These are phyloP conservation scores for Parazoanthus atlanticus DNA, from an alignment of 92 coral and sea anemone species.

Conservation along the genomic window DNA sequence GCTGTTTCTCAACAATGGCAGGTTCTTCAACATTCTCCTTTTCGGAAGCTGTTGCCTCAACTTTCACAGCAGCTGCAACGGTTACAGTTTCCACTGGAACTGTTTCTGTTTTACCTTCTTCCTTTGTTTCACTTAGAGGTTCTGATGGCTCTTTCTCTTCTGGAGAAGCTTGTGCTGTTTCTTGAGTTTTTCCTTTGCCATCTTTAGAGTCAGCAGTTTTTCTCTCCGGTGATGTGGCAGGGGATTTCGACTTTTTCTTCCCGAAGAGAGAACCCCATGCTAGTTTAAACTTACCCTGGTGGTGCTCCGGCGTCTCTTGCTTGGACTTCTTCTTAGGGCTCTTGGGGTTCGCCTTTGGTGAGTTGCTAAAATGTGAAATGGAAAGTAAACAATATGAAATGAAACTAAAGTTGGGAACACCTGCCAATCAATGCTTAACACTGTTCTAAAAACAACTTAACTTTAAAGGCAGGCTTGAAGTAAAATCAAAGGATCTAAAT, in stretches of 20 bases:
- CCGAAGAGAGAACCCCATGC: conserved; percentile 57
- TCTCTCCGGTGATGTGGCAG: conserved; percentile 1
- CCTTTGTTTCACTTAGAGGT: conserved; percentile 1
- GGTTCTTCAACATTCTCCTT: conserved; percentile 1
- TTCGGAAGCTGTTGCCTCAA: conserved; percentile 20
- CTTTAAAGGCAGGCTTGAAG: not conserved
- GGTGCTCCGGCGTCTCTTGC: conserved; percentile 14
- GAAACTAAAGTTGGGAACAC: not conserved
- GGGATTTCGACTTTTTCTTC: conserved; percentile 40
- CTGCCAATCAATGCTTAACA: not conserved
- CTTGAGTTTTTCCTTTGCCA: conserved; percentile 20
- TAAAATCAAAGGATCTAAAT: not conserved
- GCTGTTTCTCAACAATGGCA: not conserved
- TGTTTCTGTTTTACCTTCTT: not conserved
- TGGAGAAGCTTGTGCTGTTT: not conserved
- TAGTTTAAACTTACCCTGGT: conserved; percentile 44
- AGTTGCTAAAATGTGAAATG: not conserved
- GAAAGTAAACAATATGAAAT: not conserved
- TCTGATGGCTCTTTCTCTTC: conserved; percentile 14
- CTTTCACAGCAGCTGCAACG: not conserved
- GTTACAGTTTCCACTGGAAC: not conserved
- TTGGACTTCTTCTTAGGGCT: conserved; percentile 42
- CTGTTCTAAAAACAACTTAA: no score
- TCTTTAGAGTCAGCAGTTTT: conserved; percentile 4
- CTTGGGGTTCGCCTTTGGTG: not conserved